These are phyloP conservation scores for Drosophila barbarae DNA, from an alignment of 2,888 invertebrate species.

Conservation along the genomic window DNA sequence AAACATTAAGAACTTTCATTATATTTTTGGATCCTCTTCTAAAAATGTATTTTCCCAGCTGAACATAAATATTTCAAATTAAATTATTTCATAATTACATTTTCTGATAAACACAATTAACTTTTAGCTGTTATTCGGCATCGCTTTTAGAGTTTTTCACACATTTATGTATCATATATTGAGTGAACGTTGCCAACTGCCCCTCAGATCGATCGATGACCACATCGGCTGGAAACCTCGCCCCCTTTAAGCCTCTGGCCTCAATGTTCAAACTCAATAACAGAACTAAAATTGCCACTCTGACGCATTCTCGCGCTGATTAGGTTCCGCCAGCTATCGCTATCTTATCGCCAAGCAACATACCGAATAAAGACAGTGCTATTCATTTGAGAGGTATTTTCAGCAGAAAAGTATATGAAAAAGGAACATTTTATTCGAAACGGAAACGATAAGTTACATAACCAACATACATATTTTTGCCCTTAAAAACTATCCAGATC, in stretches of 20 bases:
- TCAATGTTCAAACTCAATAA: conserved; percentile 14
- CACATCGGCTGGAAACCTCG: conserved; percentile 38
- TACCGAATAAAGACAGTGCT: conserved; percentile 1
- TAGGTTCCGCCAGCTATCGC: conserved; percentile 15
- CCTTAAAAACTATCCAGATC: conserved; percentile 75
- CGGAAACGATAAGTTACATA: conserved; percentile 31
- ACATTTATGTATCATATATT: background rate
- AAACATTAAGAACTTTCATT: background rate
- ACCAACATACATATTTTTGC: conserved; percentile 6
- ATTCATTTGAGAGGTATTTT: conserved; percentile 25
- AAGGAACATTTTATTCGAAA: conserved; percentile 29
- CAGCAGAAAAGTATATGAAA: conserved; percentile 11
- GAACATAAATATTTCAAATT: background rate
- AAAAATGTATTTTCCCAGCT: background rate
- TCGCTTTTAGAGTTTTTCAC: background rate
- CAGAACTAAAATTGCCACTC: conserved; percentile 19
- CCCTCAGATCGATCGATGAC: conserved; percentile 21
- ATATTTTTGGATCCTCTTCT: background rate
- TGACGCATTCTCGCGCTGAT: conserved; percentile 31
- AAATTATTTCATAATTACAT: background rate
- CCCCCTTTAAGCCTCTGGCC: conserved; percentile 3
- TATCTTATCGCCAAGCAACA: conserved; percentile 35
- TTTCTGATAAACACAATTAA: background rate
- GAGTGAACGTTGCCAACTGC: conserved; percentile 9
- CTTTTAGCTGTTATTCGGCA: background rate